Evolutionary conservation across 2,797 vertebrate species (phyloP), one percentile per base, ranked within the genome.

Genomic region (Eutrigla gurnardus): DNA sequence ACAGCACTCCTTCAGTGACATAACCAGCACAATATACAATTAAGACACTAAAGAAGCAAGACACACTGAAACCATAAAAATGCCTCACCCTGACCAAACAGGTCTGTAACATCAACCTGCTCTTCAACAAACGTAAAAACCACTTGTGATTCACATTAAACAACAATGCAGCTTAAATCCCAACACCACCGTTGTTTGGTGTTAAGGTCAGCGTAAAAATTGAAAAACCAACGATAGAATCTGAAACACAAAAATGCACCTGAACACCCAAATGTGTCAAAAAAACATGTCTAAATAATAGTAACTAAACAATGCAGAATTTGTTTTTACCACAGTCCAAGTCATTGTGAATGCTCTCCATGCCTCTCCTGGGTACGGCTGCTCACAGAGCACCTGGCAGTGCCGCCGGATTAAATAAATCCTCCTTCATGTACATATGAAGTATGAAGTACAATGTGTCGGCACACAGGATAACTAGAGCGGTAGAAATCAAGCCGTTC

Each of bases 371-470:
- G 42, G 63, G 60, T 66, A 39, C 54, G 47, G 33, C 61, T 36
- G 58, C 49, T 63, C 45, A 50, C 4, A 8, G 12, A 32, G 46
- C 70, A 77, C 63, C 71, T 72, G 75, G 65, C 62, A 70, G 72
- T 60, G 70, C 57, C 58, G 57, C 63, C 32, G 59, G 73, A 80
- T 81, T 85, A 90, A 82, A 89, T 63, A 84, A 88, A 84, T 83
- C 71, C 54, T 77, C 17, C 53, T 57, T 65, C 40, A 83, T 65
- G 73, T 73, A 52, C 55, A 70, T 65, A 82, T 52, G 58, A 80
- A 82, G 36, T 11, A 69, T 52, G 70, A 84, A 83, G 25, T 25
- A 25, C 25, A 25, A 74, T 58, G 47, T 65, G 54, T 70, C 61
- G 47, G 62, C 5, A 50, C 18, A 25, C 32, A 52, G 69, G 14